Conservation (phyloP, 64 coral and sea anemone genomes). For the Dendronephthya gigantea region DNA sequence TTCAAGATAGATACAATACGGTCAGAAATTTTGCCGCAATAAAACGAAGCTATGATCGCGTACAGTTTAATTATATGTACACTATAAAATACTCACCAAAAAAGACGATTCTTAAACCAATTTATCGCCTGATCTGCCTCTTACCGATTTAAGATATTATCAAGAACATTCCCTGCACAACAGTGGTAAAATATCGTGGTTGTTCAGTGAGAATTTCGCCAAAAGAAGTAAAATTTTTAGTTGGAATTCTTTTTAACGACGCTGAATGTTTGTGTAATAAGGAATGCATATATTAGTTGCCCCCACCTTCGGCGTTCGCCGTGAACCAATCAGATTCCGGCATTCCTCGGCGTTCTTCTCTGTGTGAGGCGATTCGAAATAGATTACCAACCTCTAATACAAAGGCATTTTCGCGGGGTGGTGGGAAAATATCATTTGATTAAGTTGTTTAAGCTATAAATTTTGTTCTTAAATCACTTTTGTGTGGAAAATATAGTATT, state of each 20-base stretch:
- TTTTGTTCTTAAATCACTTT: too few species aligned
- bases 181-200: neutral
- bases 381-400: neutral
- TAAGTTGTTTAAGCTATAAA: too few species aligned
- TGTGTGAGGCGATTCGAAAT: neutral
- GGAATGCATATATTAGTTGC: neutral
- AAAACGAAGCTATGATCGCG: neutral
- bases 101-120: neutral
- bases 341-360: neutral
- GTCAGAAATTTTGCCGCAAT: neutral
- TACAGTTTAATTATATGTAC: neutral
- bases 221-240: neutral
- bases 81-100: neutral
- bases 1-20: neutral
- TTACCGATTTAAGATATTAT: neutral
- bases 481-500: too few species aligned
- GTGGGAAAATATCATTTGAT: neutral
- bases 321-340: neutral
- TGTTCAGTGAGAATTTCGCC: neutral
- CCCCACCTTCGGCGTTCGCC: neutral
- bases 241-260: neutral
- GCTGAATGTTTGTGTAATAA: neutral
- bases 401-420: neutral
- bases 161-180: neutral
- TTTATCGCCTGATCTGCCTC: neutral